Percentiles rank a stretch among this genome's conserved stretches.
Conservation (phyloP, 1,140 invertebrate genomes). For the Nephotettix cincticeps region DNA sequence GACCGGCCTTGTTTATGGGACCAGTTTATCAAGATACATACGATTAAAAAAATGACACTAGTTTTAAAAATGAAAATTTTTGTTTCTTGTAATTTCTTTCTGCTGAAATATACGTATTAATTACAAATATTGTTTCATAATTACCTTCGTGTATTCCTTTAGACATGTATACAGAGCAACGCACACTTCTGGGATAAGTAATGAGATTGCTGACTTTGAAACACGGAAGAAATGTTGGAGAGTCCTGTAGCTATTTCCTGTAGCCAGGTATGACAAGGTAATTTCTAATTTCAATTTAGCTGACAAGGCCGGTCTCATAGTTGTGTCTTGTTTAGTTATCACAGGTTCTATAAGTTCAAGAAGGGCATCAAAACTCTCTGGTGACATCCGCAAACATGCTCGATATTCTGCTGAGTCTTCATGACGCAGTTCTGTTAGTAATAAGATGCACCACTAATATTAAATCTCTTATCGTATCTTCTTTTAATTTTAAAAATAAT, state of each 20-base stretch:
- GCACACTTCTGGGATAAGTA: conserved; percentile 4
- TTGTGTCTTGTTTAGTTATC: not conserved
- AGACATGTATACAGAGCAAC: not conserved
- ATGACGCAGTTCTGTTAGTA: no score
- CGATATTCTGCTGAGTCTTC: no score
- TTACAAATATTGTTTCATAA: no score
- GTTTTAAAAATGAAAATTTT: no score
- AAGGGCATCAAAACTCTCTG: not conserved
- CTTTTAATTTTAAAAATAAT: not conserved
- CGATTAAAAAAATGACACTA: no score
- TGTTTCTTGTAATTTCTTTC: no score
- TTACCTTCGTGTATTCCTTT: conserved; percentile 7
- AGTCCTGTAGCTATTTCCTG: conserved; percentile 7
- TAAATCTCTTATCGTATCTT: not conserved
- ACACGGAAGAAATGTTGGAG: conserved; percentile 11
- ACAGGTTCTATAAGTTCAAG: not conserved
- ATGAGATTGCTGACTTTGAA: not conserved
- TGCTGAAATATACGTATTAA: not conserved
- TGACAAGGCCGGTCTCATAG: not conserved
- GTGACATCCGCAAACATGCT: not conserved
- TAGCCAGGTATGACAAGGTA: conserved; percentile 10
- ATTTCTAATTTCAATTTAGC: conserved; percentile 19
- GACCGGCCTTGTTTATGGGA: no score
- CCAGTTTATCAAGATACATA: no score
- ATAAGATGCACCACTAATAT: not conserved